A percentile compares a stretch with the other conserved stretches of the same genome.
Conservation (phyloP, 2,113 vertebrate genomes). For the Miniopterus natalensis region DNA sequence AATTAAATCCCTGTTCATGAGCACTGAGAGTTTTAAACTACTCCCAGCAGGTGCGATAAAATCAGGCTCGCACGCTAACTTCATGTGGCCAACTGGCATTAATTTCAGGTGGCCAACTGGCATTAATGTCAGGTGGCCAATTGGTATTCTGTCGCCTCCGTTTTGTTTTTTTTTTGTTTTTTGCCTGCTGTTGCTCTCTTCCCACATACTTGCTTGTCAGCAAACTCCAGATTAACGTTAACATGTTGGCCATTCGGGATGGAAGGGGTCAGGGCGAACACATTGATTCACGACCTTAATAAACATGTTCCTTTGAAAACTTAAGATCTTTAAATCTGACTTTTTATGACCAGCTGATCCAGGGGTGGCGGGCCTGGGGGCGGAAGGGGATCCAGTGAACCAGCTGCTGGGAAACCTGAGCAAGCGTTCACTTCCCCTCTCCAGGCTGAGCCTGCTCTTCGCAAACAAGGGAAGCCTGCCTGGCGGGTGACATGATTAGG, state of each 20-base stretch:
- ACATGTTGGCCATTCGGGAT: neutral
- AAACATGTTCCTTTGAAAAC: neutral
- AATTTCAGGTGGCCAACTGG: neutral
- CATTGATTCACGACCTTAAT: neutral
- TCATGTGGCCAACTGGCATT: neutral
- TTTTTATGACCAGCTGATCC: neutral
- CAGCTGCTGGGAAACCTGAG: too few relatives aligned
- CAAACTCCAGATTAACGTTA: neutral
- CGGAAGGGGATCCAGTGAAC: accelerated
- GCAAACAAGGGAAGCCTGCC: neutral
- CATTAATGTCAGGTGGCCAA: neutral
- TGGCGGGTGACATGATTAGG: too few relatives aligned
- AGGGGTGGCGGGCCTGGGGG: neutral
- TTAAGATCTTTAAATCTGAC: neutral
- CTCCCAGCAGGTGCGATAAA: neutral
- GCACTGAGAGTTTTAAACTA: neutral
- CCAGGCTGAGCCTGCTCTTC: neutral
- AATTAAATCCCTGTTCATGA: neutral
- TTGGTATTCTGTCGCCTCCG: too few relatives aligned
- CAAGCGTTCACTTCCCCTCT: neutral
- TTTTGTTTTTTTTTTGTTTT: neutral
- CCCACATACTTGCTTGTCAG: neutral
- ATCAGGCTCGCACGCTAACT: neutral
- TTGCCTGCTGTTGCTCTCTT: neutral
- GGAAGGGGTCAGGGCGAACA: neutral